phyloP scores from a whole-genome alignment of 2,888 invertebrate species.

The Mactromeris polynyma region DNA sequence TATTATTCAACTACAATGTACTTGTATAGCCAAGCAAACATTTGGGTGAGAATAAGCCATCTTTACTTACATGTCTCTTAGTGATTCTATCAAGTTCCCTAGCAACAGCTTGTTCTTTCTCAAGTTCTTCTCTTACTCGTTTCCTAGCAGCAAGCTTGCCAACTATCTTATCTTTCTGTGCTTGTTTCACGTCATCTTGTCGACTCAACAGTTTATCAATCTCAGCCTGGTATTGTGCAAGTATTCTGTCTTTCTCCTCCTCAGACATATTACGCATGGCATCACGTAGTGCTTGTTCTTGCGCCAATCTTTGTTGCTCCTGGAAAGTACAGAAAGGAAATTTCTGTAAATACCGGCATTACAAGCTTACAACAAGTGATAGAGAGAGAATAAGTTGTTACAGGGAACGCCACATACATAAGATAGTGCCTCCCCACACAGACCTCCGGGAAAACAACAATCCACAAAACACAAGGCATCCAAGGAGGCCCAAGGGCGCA shows the following conservation, averaged over 20 bases:
- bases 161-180: constrained; percentile 80
- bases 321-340: constrained; percentile 33
- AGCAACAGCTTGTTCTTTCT: constrained; percentile 81
- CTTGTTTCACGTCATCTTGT: constrained; percentile 70
- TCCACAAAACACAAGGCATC: too few relatives aligned
- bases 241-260: constrained; percentile 79
- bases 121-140: constrained; percentile 83
- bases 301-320: constrained; percentile 72
- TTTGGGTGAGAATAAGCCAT: neutral
- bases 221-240: constrained; percentile 78
- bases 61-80: constrained; percentile 74
- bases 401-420: too few relatives aligned
- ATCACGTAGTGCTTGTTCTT: constrained; percentile 77
- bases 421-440: too few relatives aligned
- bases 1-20: too few relatives aligned
- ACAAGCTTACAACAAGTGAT: too few relatives aligned
- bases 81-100: constrained; percentile 84
- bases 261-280: constrained; percentile 74
- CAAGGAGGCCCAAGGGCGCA: too few relatives aligned
- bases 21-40: too few relatives aligned
- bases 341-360: too few relatives aligned
- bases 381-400: too few relatives aligned
- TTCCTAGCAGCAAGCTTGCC: constrained; percentile 85
- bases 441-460: too few relatives aligned
- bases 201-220: constrained; percentile 70